Evolutionary conservation across 2,888 invertebrate species (phyloP).

Genomic region (Eupithecia abbreviata): DNA sequence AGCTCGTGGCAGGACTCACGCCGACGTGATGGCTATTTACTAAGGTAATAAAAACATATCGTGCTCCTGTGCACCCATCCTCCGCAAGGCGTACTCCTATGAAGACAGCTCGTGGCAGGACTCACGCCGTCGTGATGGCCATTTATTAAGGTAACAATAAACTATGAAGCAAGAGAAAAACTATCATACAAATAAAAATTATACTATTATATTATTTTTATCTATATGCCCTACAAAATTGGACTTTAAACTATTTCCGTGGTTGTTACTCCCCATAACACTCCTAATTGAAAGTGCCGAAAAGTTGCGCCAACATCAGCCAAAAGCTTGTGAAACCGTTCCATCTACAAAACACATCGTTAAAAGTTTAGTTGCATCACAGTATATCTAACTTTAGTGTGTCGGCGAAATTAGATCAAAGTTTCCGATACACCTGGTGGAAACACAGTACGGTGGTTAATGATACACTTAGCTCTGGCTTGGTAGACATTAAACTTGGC

Average conservation of each 20-base stretch:
- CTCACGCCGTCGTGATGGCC: slow-evolving; percentile 92
- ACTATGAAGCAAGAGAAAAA: slow-evolving; percentile 87
- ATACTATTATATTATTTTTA: no score
- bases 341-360: slow-evolving; percentile 40
- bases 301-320: slow-evolving; percentile 20
- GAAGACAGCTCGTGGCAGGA: slow-evolving; percentile 98
- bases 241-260: not conserved
- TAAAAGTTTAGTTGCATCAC: slow-evolving; percentile 40
- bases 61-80: slow-evolving; percentile 97
- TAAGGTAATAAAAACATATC: slow-evolving; percentile 90
- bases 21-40: slow-evolving; percentile 92
- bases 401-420: slow-evolving; percentile 28
- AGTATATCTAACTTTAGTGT: slow-evolving; percentile 20
- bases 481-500: slow-evolving; percentile 18
- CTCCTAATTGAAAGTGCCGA: slow-evolving; percentile 4
- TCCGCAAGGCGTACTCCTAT: slow-evolving; percentile 98
- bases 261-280: not conserved
- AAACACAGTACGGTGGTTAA: slow-evolving; percentile 9
- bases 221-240: not conserved
- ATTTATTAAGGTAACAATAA: slow-evolving; percentile 89
- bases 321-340: slow-evolving; percentile 37
- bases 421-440: slow-evolving; percentile 11
- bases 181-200: no score
- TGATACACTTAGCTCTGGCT: slow-evolving; percentile 22
- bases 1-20: slow-evolving; percentile 97